Evolutionary conservation across 2,113 vertebrate species (phyloP), one percentile per base, ranked within the genome.

Genomic region (Pomatostomus ruficeps): DNA sequence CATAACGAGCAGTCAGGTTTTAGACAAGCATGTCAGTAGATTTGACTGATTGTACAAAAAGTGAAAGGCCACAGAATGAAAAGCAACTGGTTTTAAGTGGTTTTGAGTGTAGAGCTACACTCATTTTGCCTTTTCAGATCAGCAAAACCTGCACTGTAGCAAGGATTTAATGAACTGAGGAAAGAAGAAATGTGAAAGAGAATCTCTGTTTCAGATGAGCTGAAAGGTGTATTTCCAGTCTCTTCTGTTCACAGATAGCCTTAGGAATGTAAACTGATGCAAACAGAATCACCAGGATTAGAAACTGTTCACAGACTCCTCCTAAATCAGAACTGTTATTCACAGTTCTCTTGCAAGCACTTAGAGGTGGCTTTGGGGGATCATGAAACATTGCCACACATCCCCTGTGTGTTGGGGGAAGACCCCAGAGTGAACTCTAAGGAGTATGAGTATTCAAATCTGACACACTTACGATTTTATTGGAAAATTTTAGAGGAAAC

Each of bases 251-350:
- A 70, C 75, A 83, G 63, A 83, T 42, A 88, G 82, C 85, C 65
- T 62, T 86, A 59, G 61, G 45, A 95, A 71, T 57, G 82, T 59
- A 94, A 85, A 96, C 78, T 86, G 75, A 85, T 93, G 75, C 67
- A 91, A 91, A 91, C 71, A 85, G 82, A 91, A 77, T 89, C 87
- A 72, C 84, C 70, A 89, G 62, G 77, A 85, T 95, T 96, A 88
- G 81, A 89, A 94, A 57, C 63, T 63, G 38, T 83, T 96, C 85
- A 45, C 72, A 86, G 57, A 28, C 88, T 77, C 24, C 61, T 89
- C 57, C 55, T 83, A 71, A 93, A 80, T 91, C 71, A 74, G 86
- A 89, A 16, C 88, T 90, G 79, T 80, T 92, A 14, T 92, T 96
- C 83, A 71, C 78, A 95, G 88, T 35, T 91, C 91, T 80, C 59